Evolutionary conservation across 2,113 vertebrate species (phyloP).

Genomic region (Leptocoma aspasia): DNA sequence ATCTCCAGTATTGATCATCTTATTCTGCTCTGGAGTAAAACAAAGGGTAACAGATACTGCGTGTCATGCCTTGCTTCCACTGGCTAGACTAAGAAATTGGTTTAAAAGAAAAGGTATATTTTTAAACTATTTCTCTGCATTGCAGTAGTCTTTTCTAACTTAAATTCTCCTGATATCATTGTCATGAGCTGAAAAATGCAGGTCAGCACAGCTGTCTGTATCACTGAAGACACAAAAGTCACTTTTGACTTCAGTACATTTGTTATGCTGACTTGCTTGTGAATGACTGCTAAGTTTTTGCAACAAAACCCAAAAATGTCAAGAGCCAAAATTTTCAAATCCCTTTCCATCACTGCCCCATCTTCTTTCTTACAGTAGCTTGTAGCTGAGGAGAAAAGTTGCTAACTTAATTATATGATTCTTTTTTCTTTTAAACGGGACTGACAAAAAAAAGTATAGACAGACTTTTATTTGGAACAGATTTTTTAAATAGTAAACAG

Average conservation of each 20-base stretch:
- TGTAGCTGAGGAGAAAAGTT: neutral
- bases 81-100: neutral
- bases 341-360: neutral
- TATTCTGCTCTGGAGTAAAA: neutral
- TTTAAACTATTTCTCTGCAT: neutral
- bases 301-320: neutral
- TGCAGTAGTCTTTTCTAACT: neutral
- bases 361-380: neutral
- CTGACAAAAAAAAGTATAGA: neutral
- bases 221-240: neutral
- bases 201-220: neutral
- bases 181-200: neutral
- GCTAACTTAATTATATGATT: neutral
- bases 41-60: neutral
- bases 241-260: neutral
- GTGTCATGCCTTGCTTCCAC: neutral
- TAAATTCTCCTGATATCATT: neutral
- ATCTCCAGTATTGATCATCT: neutral
- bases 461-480: neutral
- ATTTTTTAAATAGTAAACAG: neutral
- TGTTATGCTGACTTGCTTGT: neutral
- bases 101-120: neutral
- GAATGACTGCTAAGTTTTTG: neutral
- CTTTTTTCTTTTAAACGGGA: neutral
- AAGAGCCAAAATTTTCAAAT: neutral